Evolutionary conservation across 1,140 invertebrate genomes (phyloP).

Genomic region (Drosophila athabasca): DNA sequence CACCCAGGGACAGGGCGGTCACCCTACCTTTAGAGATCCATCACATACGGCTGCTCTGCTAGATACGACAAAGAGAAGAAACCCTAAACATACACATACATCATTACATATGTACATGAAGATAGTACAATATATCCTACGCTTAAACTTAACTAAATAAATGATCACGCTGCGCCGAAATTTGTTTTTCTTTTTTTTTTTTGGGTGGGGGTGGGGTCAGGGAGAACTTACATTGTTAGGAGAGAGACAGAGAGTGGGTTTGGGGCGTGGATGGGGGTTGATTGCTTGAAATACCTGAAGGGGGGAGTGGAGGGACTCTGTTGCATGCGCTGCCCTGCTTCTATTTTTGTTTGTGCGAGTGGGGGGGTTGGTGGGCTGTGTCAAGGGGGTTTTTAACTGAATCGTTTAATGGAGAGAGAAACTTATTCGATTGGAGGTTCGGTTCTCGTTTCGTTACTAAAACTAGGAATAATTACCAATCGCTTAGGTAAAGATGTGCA

Average conservation of each 20-base stretch:
- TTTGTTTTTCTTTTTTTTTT: slow-evolving; percentile 35
- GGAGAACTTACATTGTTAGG: slow-evolving; percentile 48
- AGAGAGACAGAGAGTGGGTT: slow-evolving; percentile 16
- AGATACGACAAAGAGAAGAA: slow-evolving; percentile 50
- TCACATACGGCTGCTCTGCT: slow-evolving; percentile 77
- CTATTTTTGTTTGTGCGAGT: slow-evolving; percentile 23
- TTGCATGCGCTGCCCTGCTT: slow-evolving; percentile 42
- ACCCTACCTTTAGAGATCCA: slow-evolving; percentile 73
- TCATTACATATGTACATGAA: slow-evolving; percentile 40
- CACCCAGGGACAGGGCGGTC: slow-evolving; percentile 31
- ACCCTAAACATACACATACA: slow-evolving; percentile 57
- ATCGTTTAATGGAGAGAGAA: slow-evolving; percentile 37
- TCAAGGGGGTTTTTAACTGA: slow-evolving; percentile 11
- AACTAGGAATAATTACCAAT: slow-evolving; percentile 80
- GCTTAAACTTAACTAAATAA: slow-evolving; percentile 67
- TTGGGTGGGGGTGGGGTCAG: not conserved
- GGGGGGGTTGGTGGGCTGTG: slow-evolving; percentile 3
- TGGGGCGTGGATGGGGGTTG: slow-evolving; percentile 23
- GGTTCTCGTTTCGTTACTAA: slow-evolving; percentile 58
- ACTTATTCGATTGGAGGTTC: slow-evolving; percentile 28
- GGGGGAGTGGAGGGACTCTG: not conserved
- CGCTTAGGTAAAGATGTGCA: slow-evolving; percentile 81
- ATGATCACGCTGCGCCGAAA: slow-evolving; percentile 80
- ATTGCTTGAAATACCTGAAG: slow-evolving; percentile 31
- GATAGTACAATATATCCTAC: slow-evolving; percentile 37